Conservation (phyloP, 2,113 vertebrate species). For the Micromys minutus region DNA sequence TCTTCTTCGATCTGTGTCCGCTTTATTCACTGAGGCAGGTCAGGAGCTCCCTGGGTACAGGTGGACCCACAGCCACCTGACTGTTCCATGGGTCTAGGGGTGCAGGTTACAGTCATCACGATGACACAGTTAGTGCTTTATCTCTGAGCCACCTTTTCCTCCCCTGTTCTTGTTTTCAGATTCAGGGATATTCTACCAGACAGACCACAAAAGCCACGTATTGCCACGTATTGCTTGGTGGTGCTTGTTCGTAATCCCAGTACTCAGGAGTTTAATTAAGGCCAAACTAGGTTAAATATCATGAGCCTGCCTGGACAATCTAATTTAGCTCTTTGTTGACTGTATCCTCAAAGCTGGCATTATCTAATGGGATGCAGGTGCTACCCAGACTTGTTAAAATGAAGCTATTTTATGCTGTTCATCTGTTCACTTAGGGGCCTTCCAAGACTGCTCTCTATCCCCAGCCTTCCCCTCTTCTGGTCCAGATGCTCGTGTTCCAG, state of each 20-base stretch:
- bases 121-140: background rate
- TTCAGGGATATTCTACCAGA: background rate
- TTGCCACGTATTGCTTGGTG: background rate
- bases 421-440: background rate
- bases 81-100: background rate
- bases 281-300: background rate
- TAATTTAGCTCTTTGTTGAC: background rate
- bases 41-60: background rate
- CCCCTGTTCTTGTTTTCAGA: background rate
- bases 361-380: background rate
- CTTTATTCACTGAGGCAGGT: background rate
- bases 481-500: background rate
- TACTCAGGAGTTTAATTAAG: background rate
- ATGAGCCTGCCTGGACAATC: background rate
- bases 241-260: background rate
- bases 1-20: background rate
- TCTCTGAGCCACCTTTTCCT: background rate
- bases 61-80: background rate
- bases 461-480: background rate
- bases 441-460: background rate
- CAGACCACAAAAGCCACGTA: background rate
- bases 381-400: slow-evolving; percentile 11
- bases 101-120: background rate
- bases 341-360: background rate
- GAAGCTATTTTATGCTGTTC: background rate